Conservation (phyloP, 2,113 vertebrate genomes). For the Neoarius graeffei region DNA sequence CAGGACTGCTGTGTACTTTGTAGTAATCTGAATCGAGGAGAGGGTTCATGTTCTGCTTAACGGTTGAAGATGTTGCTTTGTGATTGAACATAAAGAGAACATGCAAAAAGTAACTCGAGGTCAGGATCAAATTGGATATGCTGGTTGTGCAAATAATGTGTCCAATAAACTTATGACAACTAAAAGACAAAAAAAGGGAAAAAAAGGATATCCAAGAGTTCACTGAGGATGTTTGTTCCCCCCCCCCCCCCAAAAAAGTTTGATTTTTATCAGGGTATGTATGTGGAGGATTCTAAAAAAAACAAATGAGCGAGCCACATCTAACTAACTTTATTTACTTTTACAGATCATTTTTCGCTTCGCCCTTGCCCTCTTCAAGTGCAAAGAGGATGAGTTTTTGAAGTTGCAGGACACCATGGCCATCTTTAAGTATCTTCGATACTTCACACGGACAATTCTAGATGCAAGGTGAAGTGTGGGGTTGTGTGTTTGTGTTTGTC, state of each 20-base stretch:
- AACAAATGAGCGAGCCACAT: background rate
- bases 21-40: background rate
- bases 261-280: background rate
- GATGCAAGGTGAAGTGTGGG: conserved; percentile 81
- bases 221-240: background rate
- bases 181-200: background rate
- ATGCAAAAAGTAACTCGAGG: background rate
- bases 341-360: conserved; percentile 93
- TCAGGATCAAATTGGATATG: background rate
- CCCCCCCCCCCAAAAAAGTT: background rate
- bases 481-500: no score
- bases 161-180: background rate
- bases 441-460: conserved; percentile 88
- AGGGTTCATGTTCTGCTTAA: background rate
- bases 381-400: conserved; percentile 94
- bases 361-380: conserved; percentile 93
- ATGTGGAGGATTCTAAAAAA: background rate
- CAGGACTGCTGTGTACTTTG: background rate
- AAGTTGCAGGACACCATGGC: conserved; percentile 88
- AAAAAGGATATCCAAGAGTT: background rate
- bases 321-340: conserved; percentile 10
- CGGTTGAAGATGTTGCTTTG: background rate
- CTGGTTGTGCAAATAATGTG: background rate
- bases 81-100: background rate
- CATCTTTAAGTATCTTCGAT: conserved; percentile 94